phyloP scores from a whole-genome alignment of 2,888 invertebrate species.

The Trachelus stipa region DNA sequence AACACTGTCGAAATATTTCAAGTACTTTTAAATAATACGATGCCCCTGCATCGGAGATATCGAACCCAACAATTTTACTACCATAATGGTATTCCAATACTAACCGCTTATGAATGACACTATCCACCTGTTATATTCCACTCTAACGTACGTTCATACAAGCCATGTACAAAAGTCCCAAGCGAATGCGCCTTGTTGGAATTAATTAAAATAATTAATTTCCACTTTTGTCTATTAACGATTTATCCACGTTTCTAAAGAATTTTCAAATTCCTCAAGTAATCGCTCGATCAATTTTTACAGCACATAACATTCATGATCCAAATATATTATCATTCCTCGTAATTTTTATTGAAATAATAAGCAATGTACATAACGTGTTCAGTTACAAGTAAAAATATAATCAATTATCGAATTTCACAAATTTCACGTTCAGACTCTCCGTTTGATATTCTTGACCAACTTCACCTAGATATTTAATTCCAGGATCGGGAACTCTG shows the following conservation, averaged over 20 bases:
- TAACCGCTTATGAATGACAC: neutral
- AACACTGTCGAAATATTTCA: neutral
- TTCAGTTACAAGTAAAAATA: neutral
- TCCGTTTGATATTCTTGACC: neutral
- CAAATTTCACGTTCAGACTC: neutral
- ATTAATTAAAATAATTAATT: conserved; percentile 1
- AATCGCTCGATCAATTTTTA: neutral
- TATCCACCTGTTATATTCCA: neutral
- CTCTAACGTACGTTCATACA: neutral
- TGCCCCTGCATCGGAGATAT: neutral
- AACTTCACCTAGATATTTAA: neutral
- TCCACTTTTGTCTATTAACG: neutral
- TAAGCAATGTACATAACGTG: neutral
- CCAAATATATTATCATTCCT: neutral
- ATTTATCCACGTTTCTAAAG: neutral
- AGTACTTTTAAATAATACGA: neutral
- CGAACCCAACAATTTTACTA: neutral
- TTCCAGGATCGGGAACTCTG: neutral
- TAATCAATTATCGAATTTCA: neutral
- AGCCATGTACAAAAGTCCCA: neutral
- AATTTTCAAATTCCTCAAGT: neutral
- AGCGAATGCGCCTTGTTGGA: neutral
- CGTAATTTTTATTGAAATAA: neutral
- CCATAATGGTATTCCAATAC: neutral
- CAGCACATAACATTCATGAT: neutral